phyloP scores from a whole-genome alignment of 1,140 invertebrate species.

The Bombus turneri region DNA sequence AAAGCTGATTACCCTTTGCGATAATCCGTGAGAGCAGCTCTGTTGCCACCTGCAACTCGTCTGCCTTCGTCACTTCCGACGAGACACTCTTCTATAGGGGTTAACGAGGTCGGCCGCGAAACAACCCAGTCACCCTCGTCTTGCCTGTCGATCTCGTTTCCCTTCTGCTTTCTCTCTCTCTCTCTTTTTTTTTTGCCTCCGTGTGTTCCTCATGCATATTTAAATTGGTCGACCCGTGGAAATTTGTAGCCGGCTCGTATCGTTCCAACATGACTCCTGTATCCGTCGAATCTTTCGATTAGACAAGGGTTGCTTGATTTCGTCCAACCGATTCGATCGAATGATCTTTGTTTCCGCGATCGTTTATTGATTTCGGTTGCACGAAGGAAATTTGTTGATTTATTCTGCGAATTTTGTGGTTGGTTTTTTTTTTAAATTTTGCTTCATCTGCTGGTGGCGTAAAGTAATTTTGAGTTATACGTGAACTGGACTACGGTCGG shows the following conservation, averaged over 20 bases:
- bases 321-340: neutral
- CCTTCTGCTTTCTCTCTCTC: neutral
- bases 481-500: too few species aligned
- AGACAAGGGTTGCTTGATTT: neutral
- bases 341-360: neutral
- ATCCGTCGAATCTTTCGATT: conserved; percentile 13
- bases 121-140: conserved; percentile 60
- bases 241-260: conserved; percentile 63
- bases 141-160: conserved; percentile 9
- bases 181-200: conserved; percentile 20
- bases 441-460: neutral
- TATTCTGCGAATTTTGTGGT: too few species aligned
- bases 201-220: conserved; percentile 69
- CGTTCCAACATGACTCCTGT: neutral
- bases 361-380: neutral
- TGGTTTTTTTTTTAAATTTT: neutral
- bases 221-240: conserved; percentile 68
- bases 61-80: conserved; percentile 43
- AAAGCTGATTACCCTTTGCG: conserved; percentile 69
- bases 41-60: conserved; percentile 51
- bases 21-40: conserved; percentile 58
- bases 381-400: too few species aligned
- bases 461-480: too few species aligned
- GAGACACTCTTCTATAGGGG: conserved; percentile 56
- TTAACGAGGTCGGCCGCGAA: conserved; percentile 70